Evolutionary conservation across 2,888 invertebrate genomes (phyloP), one percentile per base, ranked within the genome.

Genomic region (Chalcis sispes): DNA sequence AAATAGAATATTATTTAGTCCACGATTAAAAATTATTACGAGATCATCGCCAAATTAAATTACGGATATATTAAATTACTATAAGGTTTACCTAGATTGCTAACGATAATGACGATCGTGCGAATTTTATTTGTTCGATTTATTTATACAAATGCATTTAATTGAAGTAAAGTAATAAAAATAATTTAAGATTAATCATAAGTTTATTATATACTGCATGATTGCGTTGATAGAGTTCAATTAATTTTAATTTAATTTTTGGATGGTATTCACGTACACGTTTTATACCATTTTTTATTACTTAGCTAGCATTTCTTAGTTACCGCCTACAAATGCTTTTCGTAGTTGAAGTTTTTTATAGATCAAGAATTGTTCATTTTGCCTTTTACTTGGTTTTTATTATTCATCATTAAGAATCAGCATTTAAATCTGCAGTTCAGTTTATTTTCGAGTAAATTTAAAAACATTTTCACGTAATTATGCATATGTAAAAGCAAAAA

Each of bases 281-380:
- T 15, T 10, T 62, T 13, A 32, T 32, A 32, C 32, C 32, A 32
- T 32, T 8, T 32, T 8, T 32, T 32, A 5, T 32, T 32, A 8
- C 32, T 5, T 8, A 42, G 15, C 42, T 42, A 42, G 20, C 18
- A 15, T 65, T 32, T 23, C 13, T 7, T 48, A 59, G 13, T 23
- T 15, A 0, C 23, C 48, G 29, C 10, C 27, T 27, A 36, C 23
- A 40, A 40, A 3, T 59, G 59, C 59, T 59, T 59, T 25, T 18
- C 18, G 32, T 65, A 65, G 64, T 50, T 65, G 5, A 23, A 32
- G 15, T 65, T 32, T 50, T 50, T 15, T n/a, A 50, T 65, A 25
- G 32, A 46, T 18, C 32, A n/a, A 18, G 18, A 10, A 10, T 3
- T 32, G n/a, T 23, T 40, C 1, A 7, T 40, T 40, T 40, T 15